Base-by-base conservation (phyloP, 2,888 invertebrate species). In the Epistrophe eligans region DNA sequence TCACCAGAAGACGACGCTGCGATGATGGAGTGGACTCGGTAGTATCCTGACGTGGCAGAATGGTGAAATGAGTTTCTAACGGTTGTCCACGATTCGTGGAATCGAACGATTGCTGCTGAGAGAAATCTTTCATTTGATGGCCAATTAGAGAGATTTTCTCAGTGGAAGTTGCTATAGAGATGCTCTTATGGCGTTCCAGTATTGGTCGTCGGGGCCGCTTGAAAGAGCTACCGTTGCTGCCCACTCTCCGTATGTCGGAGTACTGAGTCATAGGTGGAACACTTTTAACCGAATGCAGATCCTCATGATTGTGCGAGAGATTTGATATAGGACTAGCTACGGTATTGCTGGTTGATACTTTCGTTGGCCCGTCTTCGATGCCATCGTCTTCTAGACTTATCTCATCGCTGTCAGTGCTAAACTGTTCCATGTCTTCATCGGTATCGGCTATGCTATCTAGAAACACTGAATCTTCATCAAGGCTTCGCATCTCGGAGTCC, bases 381-480 rank as follows among this genome's bases (percentile, higher is more conserved):
- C 32, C 76, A 15, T 85, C 89, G 64, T 89, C 90, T 13, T 89
- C 89, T 15, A 90, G 84, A 84, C 91, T 91, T 24, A 90, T 94
- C 80, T 95, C 95, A 89, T 96, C 97, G 90, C 96, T 97, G 91
- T 97, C 97, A 50, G 97, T 97, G 82, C 97, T 97, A 91, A 97
- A 96, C 90, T 96, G 96, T 90, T 96, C 97, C 90, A 97, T 95
- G 90, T 97, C 97, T 90, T 97, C 97, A 91, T 97, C 97, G 17
- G 97, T 97, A 90, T 97, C 97, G 88, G 93, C 94, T 45, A 93
- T 93, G 84, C 95, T 95, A 91, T 96, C 96, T 77, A 95, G 94
- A 92, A 97, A 97, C 80, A 97, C 97, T 24, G 97, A 97, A 92
- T 97, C 97, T 92, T 97, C 97, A 71, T 96, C 96, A 17, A 96